Conservation (phyloP, 2,888 invertebrate species). For the Iphiclides podalirius region DNA sequence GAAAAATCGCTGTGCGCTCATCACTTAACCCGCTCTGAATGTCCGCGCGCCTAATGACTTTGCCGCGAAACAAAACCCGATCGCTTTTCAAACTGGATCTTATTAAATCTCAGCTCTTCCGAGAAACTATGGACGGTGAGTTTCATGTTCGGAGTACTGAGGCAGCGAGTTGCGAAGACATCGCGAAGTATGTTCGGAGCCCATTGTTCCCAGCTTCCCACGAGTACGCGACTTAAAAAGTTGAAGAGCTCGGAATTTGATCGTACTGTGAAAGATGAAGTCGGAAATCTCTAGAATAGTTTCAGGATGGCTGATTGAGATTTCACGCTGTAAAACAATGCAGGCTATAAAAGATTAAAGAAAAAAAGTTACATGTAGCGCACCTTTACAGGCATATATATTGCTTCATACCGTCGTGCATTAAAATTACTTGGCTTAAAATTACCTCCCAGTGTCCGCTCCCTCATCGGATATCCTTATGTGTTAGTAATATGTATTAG, state of each 20-base stretch:
- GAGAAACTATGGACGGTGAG: too few relatives aligned
- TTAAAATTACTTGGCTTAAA: too few relatives aligned
- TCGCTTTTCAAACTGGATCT: constrained; percentile 32
- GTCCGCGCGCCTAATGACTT: too few relatives aligned
- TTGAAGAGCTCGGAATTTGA: not conserved
- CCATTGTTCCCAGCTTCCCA: not conserved
- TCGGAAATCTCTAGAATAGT: constrained; percentile 1
- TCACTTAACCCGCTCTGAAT: constrained; percentile 6
- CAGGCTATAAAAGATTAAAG: not conserved
- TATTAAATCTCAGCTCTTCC: constrained; percentile 38
- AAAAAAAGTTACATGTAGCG: not conserved
- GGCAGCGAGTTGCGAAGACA: constrained; percentile 7
- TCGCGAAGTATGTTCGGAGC: constrained; percentile 5
- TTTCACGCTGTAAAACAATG: not conserved
- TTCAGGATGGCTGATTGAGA: constrained; percentile 5
- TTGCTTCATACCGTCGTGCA: too few relatives aligned
- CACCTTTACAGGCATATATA: too few relatives aligned
- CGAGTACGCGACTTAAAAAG: constrained; percentile 1
- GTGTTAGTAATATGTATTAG: too few relatives aligned
- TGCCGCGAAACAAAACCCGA: constrained; percentile 37
- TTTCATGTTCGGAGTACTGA: too few relatives aligned
- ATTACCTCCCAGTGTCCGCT: too few relatives aligned
- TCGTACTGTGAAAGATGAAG: not conserved
- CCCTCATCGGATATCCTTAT: too few relatives aligned
- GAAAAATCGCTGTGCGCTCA: constrained; percentile 8